Evolutionary conservation across 2,113 vertebrate species (phyloP), one percentile per base, ranked within the genome.

Genomic region (Alaudala cheleensis): DNA sequence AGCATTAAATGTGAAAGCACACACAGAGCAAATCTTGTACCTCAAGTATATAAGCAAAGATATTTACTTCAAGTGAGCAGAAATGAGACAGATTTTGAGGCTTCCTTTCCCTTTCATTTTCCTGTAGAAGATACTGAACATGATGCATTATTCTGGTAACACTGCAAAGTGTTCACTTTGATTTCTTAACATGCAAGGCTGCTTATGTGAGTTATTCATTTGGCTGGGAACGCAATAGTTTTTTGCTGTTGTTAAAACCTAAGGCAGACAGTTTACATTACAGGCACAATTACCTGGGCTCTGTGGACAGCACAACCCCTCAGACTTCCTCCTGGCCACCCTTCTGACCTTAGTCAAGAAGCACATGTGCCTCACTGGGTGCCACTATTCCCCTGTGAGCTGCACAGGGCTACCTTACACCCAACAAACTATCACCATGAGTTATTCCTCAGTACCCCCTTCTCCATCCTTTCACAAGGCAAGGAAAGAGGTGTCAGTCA

Each of bases 371-470:
- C 51, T 37, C 31, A 33, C 42, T 15, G 24, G 6, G 28, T 6
- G 2, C 17, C 64, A 40, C 58, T 20, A 5, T 4, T 31, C 22
- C 34, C 31, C 24, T 14, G 19, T 10, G 25, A 84, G 42, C 14
- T n/a, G 25, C n/a, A 16, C 6, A 5, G 0, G 0, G 57, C n/a
- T 64, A 66, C 17, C 3, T 42, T 6, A 37, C 49, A 65, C 20
- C 53, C 22, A 61, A 44, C 14, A 86, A 88, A 45, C 12, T 6
- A 10, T 51, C 71, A 65, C 14, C 45, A 17, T 5, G 17, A 74
- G 22, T 13, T 45, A 31, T 9, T 25, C 23, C 70, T 58, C 42
- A 42, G 33, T 4, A 42, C 0, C 24, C 6, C 6, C 44, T 79
- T 61, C 50, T 44, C 31, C 31, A 49, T 31, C 33, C 29, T 69